Percentiles rank a stretch among this genome's conserved stretches.
Conservation (phyloP, 2,113 vertebrate species). For the Malurus alboscapulatus region DNA sequence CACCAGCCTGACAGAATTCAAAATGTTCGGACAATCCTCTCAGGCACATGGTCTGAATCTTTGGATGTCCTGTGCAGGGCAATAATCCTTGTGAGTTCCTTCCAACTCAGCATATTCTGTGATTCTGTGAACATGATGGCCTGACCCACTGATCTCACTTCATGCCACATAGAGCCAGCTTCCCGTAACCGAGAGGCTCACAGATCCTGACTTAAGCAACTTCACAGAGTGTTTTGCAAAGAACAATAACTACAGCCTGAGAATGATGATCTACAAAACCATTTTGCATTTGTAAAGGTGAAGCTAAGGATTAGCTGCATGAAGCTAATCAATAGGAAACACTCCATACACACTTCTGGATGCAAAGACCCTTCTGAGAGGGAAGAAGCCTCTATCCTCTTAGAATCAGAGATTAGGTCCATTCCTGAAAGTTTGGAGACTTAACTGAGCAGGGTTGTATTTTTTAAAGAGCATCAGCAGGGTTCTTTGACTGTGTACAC, state of each 20-base stretch:
- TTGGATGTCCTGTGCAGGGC: background rate
- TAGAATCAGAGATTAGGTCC: background rate
- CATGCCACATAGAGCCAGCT: background rate
- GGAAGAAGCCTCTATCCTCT: background rate
- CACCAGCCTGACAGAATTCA: background rate
- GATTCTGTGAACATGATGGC: background rate
- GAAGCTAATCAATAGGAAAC: background rate
- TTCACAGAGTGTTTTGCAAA: background rate
- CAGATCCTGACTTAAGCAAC: background rate
- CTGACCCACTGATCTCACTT: background rate
- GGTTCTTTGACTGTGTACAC: background rate
- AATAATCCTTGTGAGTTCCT: background rate
- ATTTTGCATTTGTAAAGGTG: background rate
- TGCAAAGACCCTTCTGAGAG: background rate
- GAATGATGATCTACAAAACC: background rate
- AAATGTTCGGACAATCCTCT: background rate
- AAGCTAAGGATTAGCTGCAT: background rate
- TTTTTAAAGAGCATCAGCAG: accelerated
- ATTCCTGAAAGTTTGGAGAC: background rate
- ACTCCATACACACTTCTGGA: background rate
- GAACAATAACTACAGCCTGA: background rate
- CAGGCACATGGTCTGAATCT: background rate
- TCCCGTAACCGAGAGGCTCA: background rate
- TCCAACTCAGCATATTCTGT: background rate
- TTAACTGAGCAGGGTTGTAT: background rate